Base-by-base conservation (phyloP, 2,797 vertebrate genomes). In the Epinephelus coioides region DNA sequence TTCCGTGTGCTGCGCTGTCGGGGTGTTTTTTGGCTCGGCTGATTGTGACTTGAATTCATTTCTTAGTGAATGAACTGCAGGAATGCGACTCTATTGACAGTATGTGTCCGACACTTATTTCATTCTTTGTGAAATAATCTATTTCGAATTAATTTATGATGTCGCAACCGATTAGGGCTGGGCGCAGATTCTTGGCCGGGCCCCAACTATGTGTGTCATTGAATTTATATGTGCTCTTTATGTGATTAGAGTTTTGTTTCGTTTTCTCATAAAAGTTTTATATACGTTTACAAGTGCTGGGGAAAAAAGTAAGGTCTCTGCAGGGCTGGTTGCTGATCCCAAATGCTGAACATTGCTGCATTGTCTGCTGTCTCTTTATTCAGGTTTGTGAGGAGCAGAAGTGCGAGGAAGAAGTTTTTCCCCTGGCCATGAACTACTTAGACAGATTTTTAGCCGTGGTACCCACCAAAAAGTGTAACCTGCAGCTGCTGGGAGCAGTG, bases 381-480 rank as follows among this genome's bases (percentile, higher is more conserved):
- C 83, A 99, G 98, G 98, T 99, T 83, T 99, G 98, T 82, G 98
- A 99, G 93, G 98, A 99, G 91, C 97, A 99, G 95, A 99, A 98
- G 94, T 99, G 98, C 82, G 98, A 99, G 94, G 98, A 99, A 94
- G 98, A 99, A 91, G 98, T 99, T 89, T 99, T 99, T 81, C 98
- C 98, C 74, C 92, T 99, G 95, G 97, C 98, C 91, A 98, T 99
- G 97, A 99, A 99, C 97, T 99, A 99, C 95, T 96, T 99, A 95
- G 98, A 99, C 96, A 95, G 98, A 93, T 99, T 97, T 95, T 95
- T 99, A 93, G 97, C 98, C 47, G 95, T 99, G 86, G 97, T 97
- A 86, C 97, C 97, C 76, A 96, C 97, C 92, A 97, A 96, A 93
- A 98, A 99, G 92, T 97, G 96, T 93, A 95, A 97, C 91, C 95